Evolutionary conservation across 2,113 vertebrate genomes (phyloP).

Genomic region (Lepus timidus): DNA sequence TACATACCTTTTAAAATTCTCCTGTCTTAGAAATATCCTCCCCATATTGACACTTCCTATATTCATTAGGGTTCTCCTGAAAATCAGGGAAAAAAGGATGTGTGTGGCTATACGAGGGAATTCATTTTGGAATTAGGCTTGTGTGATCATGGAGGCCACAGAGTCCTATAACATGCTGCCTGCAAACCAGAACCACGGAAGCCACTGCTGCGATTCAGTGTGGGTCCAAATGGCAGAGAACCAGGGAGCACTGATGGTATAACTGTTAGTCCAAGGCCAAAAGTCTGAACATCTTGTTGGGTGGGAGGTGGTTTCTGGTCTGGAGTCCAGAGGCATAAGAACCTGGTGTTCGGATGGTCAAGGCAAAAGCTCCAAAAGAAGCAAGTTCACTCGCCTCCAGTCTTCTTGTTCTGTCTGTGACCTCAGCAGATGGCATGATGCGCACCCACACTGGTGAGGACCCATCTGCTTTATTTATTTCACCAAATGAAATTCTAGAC

Average conservation of each 20-base stretch:
- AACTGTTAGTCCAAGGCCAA: not conserved
- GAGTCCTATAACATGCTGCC: not conserved
- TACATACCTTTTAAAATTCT: no score
- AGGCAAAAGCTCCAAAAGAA: not conserved
- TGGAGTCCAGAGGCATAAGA: not conserved
- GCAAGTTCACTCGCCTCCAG: not conserved
- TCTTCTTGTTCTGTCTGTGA: not conserved
- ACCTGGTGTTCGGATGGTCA: not conserved
- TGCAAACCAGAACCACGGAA: not conserved
- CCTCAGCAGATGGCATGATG: not conserved
- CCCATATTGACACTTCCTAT: not conserved
- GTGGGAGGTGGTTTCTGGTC: not conserved
- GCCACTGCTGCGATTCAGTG: no score
- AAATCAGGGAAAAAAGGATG: not conserved
- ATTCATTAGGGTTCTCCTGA: not conserved
- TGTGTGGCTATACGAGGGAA: not conserved
- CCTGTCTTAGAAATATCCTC: not conserved
- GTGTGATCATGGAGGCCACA: not conserved
- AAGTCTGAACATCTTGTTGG: not conserved
- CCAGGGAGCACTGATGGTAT: not conserved
- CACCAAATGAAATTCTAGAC: not conserved
- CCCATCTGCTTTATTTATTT: not conserved
- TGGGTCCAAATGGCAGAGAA: not conserved
- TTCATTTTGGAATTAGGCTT: not conserved
- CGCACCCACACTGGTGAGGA: not conserved